Evolutionary conservation across 1,140 invertebrate genomes (phyloP), one percentile per base, ranked within the genome.

Genomic region (Rhynchophorus ferrugineus): DNA sequence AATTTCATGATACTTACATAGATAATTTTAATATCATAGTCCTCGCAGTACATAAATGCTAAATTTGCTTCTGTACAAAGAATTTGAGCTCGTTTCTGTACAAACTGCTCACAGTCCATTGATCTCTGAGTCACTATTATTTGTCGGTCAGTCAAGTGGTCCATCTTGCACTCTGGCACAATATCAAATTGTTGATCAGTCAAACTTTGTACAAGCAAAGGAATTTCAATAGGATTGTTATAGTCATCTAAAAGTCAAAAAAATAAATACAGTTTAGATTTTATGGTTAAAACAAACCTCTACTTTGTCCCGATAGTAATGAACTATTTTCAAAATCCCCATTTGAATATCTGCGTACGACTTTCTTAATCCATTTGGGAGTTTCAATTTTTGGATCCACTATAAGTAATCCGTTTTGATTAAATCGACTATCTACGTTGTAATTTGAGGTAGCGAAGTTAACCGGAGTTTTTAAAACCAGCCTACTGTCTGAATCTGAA

Each of bases 301-400:
- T 58, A 58, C 66, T 68, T 48, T 68, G 65, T 54, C 65, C 69
- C 11, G 66, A 68, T 11, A 70, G 20, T 29, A 68, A 54, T 3
- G 69, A 70, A 49, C 67, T 61, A 54, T 68, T 69, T 47, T 70
- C 69, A 54, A 68, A 70, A 54, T 70, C 69, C 1, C 63, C 63
- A 54, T 65, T 69, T 6, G 64, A 66, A 56, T 67, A 70, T 35
- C 69, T 53, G 9, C 66, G 52, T 6, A 70, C 67, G 18, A 69
- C 62, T 49, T 69, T 68, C 52, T 66, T 69, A 22, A 70, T 69
- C 66, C 66, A 69, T 47, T 65, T 67, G 16, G 62, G 58, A 6
- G 56, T 59, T 17, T 68, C 66, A 33, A 56, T 46, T 19, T 64
- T 62, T 0, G 62, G 61, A 54, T 69, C 69, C 2, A 69, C 61